Base-by-base conservation (phyloP, 2,113 vertebrate species). In the Turdus rufiventris region DNA sequence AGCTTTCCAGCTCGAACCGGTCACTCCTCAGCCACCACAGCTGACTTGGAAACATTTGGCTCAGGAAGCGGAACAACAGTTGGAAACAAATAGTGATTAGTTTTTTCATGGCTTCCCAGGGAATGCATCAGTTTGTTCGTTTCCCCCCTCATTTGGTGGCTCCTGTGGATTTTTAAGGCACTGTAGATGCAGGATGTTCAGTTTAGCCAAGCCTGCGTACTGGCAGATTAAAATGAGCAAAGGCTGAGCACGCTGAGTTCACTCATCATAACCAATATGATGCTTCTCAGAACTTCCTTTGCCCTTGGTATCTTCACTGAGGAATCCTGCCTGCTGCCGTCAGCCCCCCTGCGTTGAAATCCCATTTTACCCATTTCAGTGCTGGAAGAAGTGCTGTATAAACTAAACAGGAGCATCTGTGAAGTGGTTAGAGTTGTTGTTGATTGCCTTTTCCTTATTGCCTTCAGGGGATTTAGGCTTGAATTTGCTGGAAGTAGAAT, bases 171-270 rank as follows among this genome's bases (percentile, higher is more conserved):
- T 93, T 96, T 95, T 75, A 87, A 97, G 96, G 93, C 94, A 29
- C 82, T 21, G 26, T 79, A 25, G 61, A 94, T 95, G 94, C 88
- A 95, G 95, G 88, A 53, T 81, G 82, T 89, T 33, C 18, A 15
- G 43, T 84, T 91, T 47, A 91, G 70, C 96, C 96, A 87, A 82
- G 89, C 81, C 40, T 36, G 85, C 34, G 36, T 94, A 58, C 71
- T 93, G 94, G 65, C 96, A 95, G 85, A 89, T 97, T 96, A 96
- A 98, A 97, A 97, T 91, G 94, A 97, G 95, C 94, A 60, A 91
- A 96, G 95, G 78, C 79, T 89, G 60, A 78, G 88, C 97, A 75
- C 60, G 93, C 97, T 92, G 97, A 90, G 96, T 85, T 78, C 72
- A 65, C 91, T 93, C 89, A 78, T 95, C 73, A 28, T 94, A 89